phyloP scores from a whole-genome alignment of 1,140 invertebrate genomes.

The Dreissena rostriformis region DNA sequence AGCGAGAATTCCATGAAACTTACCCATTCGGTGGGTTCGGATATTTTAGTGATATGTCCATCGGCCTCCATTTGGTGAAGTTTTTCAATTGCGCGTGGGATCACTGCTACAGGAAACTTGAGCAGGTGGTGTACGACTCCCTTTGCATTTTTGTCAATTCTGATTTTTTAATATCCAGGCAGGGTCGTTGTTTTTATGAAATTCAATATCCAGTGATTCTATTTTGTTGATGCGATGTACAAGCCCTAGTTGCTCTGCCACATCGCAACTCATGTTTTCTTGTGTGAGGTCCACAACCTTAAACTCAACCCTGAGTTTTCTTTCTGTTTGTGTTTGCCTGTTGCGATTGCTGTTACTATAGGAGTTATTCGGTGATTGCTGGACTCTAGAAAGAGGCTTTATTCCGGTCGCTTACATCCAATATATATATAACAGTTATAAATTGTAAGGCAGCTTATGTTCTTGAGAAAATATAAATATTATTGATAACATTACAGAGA shows the following conservation, averaged over 20 bases:
- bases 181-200: not conserved
- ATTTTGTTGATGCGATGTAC: not conserved
- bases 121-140: conserved; percentile 44
- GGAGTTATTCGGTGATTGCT: conserved; percentile 3
- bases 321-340: not conserved
- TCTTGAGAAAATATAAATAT: too few relatives aligned
- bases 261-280: not conserved
- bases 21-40: too few relatives aligned
- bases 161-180: conserved; percentile 2
- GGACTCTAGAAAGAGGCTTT: not conserved
- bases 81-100: too few relatives aligned
- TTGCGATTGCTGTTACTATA: not conserved
- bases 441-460: too few relatives aligned
- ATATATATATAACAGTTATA: too few relatives aligned
- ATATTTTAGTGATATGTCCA: too few relatives aligned
- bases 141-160: conserved; percentile 32
- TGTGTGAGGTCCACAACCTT: conserved; percentile 15
- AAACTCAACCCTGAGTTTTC: not conserved
- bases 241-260: conserved; percentile 13
- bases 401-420: too few relatives aligned
- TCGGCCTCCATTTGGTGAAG: too few relatives aligned
- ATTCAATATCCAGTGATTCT: conserved; percentile 15
- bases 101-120: conserved; percentile 59
- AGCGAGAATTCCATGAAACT: too few relatives aligned
- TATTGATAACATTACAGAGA: too few relatives aligned